Conservation (phyloP, 2,113 vertebrate species). For the Crotalus viridis region DNA sequence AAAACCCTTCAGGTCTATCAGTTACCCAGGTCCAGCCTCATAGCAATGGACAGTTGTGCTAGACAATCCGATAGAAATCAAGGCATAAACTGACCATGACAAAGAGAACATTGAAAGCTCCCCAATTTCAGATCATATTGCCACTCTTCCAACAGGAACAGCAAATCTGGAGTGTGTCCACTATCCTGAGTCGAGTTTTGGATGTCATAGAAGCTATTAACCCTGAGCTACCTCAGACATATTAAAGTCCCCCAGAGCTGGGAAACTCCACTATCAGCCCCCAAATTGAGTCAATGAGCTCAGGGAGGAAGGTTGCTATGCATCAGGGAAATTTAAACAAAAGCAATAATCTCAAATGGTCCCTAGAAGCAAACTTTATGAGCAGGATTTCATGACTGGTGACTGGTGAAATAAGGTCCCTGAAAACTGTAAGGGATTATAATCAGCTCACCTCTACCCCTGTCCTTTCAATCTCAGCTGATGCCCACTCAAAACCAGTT, state of each 20-base stretch:
- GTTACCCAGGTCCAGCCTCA: background rate
- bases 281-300: background rate
- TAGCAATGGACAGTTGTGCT: background rate
- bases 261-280: background rate
- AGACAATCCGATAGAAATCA: background rate
- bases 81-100: background rate
- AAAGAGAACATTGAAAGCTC: background rate
- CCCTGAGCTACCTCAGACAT: background rate
- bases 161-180: background rate
- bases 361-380: background rate
- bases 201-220: background rate
- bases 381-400: background rate
- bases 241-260: background rate
- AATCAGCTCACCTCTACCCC: background rate
- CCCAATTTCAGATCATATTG: background rate
- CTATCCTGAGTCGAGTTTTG: background rate
- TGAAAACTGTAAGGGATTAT: background rate
- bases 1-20: background rate
- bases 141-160: background rate
- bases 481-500: background rate
- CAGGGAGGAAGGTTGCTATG: background rate
- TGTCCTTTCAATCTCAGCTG: background rate
- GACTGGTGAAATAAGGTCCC: background rate
- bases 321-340: background rate
- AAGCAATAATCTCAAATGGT: background rate